Evolutionary conservation across 2,888 invertebrate species (phyloP).

Genomic region (Orthosia gracilis): DNA sequence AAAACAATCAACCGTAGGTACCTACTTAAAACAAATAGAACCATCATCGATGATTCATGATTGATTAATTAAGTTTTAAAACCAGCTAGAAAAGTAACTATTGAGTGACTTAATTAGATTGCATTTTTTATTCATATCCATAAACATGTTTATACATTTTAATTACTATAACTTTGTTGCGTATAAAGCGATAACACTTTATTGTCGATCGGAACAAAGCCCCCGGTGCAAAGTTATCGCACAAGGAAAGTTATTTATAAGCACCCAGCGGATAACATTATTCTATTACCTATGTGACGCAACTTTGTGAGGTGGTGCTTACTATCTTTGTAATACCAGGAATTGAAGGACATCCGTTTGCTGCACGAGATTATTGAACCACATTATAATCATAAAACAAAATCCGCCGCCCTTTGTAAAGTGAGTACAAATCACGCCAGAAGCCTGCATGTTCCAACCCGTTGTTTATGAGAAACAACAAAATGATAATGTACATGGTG

Average conservation of each 20-base stretch:
- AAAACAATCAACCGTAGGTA: too few species aligned
- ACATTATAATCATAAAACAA: background rate
- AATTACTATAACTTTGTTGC: conserved; percentile 28
- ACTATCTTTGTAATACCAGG: conserved; percentile 17
- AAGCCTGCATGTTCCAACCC: background rate
- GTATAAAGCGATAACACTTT: conserved; percentile 41
- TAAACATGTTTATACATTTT: conserved; percentile 22
- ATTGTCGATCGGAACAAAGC: conserved; percentile 40
- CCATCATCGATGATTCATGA: too few species aligned
- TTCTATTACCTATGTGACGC: conserved; percentile 3
- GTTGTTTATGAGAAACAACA: background rate
- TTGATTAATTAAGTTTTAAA: too few species aligned
- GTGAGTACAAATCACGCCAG: background rate
- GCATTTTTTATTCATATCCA: conserved; percentile 18
- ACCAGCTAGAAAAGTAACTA: too few species aligned
- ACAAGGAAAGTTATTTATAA: conserved; percentile 59
- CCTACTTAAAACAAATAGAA: too few species aligned
- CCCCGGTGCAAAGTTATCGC: conserved; percentile 29
- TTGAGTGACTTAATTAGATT: conserved; percentile 15
- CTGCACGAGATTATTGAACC: conserved; percentile 2
- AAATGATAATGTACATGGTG: too few species aligned
- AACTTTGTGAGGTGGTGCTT: conserved; percentile 20
- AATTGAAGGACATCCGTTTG: conserved; percentile 33
- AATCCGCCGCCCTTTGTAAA: background rate
- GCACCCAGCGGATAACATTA: background rate